Evolutionary conservation across 2,888 invertebrate genomes (phyloP).

Genomic region (Drosophila infuscata): DNA sequence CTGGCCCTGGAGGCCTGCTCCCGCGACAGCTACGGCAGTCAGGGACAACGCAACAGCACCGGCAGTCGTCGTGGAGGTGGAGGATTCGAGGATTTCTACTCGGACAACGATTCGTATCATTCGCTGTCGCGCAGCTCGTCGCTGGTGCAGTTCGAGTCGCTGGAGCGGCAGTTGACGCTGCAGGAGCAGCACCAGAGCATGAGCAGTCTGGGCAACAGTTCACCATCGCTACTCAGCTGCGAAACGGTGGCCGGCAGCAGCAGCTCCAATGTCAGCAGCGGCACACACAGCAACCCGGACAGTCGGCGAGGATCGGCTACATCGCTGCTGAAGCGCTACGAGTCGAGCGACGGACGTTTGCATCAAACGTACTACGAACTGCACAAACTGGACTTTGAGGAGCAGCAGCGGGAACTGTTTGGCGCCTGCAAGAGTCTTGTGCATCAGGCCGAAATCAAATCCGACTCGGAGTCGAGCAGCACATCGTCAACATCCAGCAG

Average conservation of each 20-base stretch:
- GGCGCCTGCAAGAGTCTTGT: constrained; percentile 46
- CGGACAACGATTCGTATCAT: constrained; percentile 86
- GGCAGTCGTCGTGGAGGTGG: constrained; percentile 76
- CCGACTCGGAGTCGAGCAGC: constrained; percentile 77
- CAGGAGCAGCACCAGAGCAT: constrained; percentile 85
- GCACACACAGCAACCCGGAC: constrained; percentile 75
- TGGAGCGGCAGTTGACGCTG: constrained; percentile 89
- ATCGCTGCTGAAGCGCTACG: constrained; percentile 82
- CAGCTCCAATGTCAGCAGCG: constrained; percentile 43
- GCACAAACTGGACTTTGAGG: constrained; percentile 83
- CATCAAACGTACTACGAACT: constrained; percentile 84
- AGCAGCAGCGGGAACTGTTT: constrained; percentile 61
- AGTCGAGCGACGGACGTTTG: constrained; percentile 82
- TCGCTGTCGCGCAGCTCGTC: constrained; percentile 92
- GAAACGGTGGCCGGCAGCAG: constrained; percentile 58
- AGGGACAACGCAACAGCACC: constrained; percentile 74
- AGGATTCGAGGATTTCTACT: constrained; percentile 83
- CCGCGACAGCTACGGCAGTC: constrained; percentile 74
- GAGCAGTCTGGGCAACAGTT: constrained; percentile 83
- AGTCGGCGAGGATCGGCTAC: constrained; percentile 81
- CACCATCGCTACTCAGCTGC: constrained; percentile 83
- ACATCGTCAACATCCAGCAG: constrained; percentile 33
- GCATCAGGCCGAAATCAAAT: constrained; percentile 67
- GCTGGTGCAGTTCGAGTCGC: constrained; percentile 93
- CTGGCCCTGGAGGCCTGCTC: constrained; percentile 70